A percentile compares a stretch with the other conserved stretches of the same genome.
Conservation (phyloP, 2,888 invertebrate genomes). For the Caenorhabditis sp. region DNA sequence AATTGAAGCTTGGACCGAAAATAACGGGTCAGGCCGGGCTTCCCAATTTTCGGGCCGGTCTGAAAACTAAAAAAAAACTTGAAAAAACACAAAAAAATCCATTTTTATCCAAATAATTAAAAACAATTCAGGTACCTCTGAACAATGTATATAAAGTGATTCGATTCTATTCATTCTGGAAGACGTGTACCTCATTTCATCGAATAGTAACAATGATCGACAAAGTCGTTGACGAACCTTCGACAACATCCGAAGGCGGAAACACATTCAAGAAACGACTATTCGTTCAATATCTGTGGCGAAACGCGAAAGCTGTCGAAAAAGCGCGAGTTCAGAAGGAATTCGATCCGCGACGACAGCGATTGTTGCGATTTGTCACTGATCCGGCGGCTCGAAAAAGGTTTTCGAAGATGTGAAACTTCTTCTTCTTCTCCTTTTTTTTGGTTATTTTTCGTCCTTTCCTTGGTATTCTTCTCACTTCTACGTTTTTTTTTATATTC, state of each 20-base stretch:
- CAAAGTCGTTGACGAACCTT: slow-evolving; percentile 56
- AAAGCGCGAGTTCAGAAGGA: slow-evolving; percentile 69
- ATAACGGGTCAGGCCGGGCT: no score
- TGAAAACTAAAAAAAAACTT: no score
- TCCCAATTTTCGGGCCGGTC: no score
- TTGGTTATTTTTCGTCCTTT: slow-evolving; percentile 10
- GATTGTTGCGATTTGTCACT: slow-evolving; percentile 66
- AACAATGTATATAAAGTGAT: slow-evolving; percentile 69
- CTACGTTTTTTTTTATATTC: slow-evolving; percentile 10
- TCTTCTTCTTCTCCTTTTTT: slow-evolving; percentile 19
- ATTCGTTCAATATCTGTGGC: slow-evolving; percentile 70
- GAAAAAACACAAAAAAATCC: no score
- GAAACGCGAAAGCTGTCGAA: slow-evolving; percentile 69
- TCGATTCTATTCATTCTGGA: slow-evolving; percentile 71
- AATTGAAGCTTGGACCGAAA: no score
- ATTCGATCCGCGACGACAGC: slow-evolving; percentile 68
- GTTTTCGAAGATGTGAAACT: slow-evolving; percentile 50
- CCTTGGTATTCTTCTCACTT: slow-evolving; percentile 12
- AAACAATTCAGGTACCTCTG: slow-evolving; percentile 51
- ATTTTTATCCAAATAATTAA: neutral
- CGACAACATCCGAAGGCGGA: slow-evolving; percentile 25
- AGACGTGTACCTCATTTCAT: slow-evolving; percentile 70
- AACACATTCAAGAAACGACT: slow-evolving; percentile 65
- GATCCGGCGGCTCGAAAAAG: slow-evolving; percentile 60
- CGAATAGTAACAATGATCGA: slow-evolving; percentile 71